Percentiles rank a stretch among this genome's conserved stretches.
Evolutionary conservation across 1,140 invertebrate genomes (phyloP).

Genomic region (Cyclargus thomasi): DNA sequence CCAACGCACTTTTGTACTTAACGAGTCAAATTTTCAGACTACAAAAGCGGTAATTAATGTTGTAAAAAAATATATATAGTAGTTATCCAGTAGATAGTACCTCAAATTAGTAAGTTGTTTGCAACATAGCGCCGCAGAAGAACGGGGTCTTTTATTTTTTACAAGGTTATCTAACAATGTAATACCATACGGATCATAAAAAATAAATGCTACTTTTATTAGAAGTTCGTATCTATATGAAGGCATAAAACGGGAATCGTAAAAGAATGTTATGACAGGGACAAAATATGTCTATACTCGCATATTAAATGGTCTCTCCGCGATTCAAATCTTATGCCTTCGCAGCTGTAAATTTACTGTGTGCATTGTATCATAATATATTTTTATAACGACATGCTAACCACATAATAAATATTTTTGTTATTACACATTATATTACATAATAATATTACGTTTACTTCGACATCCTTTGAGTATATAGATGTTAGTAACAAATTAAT

Average conservation of each 20-base stretch:
- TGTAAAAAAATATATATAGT: too few relatives aligned
- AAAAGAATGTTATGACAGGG: conserved; percentile 10
- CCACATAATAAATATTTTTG: too few relatives aligned
- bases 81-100: too few relatives aligned
- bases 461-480: too few relatives aligned
- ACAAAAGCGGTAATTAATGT: too few relatives aligned
- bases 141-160: background rate
- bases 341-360: background rate
- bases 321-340: background rate
- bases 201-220: conserved; percentile 16
- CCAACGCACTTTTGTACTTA: background rate
- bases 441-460: too few relatives aligned
- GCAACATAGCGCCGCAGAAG: too few relatives aligned
- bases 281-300: conserved; percentile 17
- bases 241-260: conserved; percentile 15
- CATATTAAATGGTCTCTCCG: conserved; percentile 22
- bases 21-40: too few relatives aligned
- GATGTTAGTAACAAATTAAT: too few relatives aligned
- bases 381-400: background rate
- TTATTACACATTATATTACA: too few relatives aligned
- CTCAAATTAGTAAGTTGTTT: too few relatives aligned
- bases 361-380: too few relatives aligned
- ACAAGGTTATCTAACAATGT: conserved; percentile 14
- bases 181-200: conserved; percentile 14
- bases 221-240: conserved; percentile 13